A percentile compares a stretch with the other conserved stretches of the same genome.
Evolutionary conservation across 2,113 vertebrate genomes (phyloP).

Genomic region (Malurus cyaneus): DNA sequence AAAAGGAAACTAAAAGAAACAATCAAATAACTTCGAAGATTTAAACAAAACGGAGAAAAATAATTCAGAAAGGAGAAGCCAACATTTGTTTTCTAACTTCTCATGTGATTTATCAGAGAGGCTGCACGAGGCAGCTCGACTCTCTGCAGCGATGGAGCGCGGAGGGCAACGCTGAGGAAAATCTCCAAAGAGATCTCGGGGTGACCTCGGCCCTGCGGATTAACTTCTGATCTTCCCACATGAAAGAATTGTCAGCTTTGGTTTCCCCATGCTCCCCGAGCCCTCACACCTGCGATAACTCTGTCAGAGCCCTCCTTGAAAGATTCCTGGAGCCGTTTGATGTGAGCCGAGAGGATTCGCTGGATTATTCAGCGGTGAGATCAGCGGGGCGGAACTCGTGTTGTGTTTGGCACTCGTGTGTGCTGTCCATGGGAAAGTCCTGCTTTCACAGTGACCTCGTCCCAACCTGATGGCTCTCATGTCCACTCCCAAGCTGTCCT

Average conservation of each 20-base stretch:
- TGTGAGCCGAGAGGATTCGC: conserved; percentile 47
- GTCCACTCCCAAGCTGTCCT: background rate
- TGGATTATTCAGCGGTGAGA: conserved; percentile 65
- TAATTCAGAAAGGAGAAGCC: background rate
- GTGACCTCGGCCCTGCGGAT: conserved; percentile 20
- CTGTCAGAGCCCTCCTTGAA: conserved; percentile 12
- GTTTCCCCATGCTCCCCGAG: background rate
- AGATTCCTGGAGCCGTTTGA: conserved; percentile 38
- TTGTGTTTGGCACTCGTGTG: conserved; percentile 3
- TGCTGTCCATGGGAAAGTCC: conserved; percentile 49
- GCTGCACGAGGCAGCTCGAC: background rate
- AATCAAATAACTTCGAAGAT: conserved; percentile 22
- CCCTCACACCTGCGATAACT: conserved; percentile 57
- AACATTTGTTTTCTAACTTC: conserved; percentile 24
- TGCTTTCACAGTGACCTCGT: conserved; percentile 30
- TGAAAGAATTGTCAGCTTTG: conserved; percentile 27
- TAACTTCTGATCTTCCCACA: conserved; percentile 5
- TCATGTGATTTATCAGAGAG: background rate
- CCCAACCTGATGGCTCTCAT: background rate
- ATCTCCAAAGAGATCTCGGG: background rate
- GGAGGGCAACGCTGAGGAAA: background rate
- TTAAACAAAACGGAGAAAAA: conserved; percentile 45
- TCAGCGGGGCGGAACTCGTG: background rate
- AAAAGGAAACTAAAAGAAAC: conserved; percentile 31
- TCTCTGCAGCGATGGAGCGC: background rate